Evolutionary conservation across 1,140 invertebrate species (phyloP), one percentile per base, ranked within the genome.

Genomic region (Drosophila kurseongensis): DNA sequence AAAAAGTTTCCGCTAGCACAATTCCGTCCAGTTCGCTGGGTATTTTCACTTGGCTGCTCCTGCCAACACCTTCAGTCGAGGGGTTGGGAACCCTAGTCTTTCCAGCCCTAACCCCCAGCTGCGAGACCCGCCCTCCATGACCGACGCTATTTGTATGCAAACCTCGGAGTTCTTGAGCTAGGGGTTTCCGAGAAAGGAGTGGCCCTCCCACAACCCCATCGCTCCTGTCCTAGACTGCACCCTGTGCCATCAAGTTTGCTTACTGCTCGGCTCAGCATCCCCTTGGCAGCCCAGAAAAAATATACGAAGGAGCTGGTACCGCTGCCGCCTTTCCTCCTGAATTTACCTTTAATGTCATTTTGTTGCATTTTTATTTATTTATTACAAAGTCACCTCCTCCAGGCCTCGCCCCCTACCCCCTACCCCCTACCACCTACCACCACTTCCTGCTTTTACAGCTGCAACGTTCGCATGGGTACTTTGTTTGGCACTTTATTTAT

Each of bases 401-500:
- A 57, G 80, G 69, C 29, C 41, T 23, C 18, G 4, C 23, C 23
- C 4, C 1, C 23, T 23, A 23, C 23, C 23, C 23, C 23, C 23
- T 41, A 32, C 32, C 55, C 57, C 55, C 14, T n/a, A n/a, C n/a
- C n/a, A n/a, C n/a, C n/a, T n/a, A n/a, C n/a, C n/a, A n/a, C n/a
- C 32, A 13, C 27, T 44, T 36, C 23, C 38, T 23, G 6, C 57
- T 10, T 23, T 29, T 60, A 79, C 79, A 79, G 75, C 79, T 89
- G 78, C 78, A 42, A 42, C 58, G 57, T 74, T 79, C 75, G 58
- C 62, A 67, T 44, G 78, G 36, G 71, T 45, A 88, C 84, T 88
- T 88, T 83, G 83, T 88, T 88, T 89, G 83, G 72, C 84, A 88
- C 79, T 88, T 88, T 88, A 88, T 88, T 88, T 88, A 89, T 88